Evolutionary conservation across 2,888 invertebrate species (phyloP), one percentile per base, ranked within the genome.

Genomic region (Acrocera orbiculus): DNA sequence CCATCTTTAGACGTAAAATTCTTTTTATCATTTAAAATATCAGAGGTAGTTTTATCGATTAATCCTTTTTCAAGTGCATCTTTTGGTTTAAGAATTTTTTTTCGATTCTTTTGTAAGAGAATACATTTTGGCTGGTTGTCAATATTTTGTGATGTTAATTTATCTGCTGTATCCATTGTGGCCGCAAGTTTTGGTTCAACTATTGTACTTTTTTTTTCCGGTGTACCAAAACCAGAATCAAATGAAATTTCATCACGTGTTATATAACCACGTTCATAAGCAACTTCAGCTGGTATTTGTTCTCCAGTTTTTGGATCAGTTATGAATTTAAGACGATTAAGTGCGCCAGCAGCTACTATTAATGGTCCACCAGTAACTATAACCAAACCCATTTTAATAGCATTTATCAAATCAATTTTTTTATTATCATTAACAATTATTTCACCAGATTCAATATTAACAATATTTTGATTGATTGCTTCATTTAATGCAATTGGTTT

Each of bases 291-390:
- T 2, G 81, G 79, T 43, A 86, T 65, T 50, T 75, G 73, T 51
- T 82, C 74, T 4, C 82, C 85, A 2, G 83, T 79, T 45, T 69
- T 70, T 1, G 89, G 85, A 57, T 90, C 86, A 35, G 70, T 63
- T 10, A 79, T 70, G 64, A 78, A 73, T 43, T 64, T 67, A 4
- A 79, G 67, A 1, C 74, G 67, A 53, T 76, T 73, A 35, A 77
- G 66, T 1, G 75, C 67, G 43, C 74, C 72, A 36, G 76, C 71
- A 2, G 75, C 72, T 5, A 76, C 78, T 5, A 76, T 68, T 32
- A 82, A 57, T 2, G 85, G 83, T 7, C 77, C 73, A 26, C 83
- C 85, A 30, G 74, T 54, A 8, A 86, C 77, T 10, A 70, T 67
- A 5, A 87, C 55, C n/a, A 81, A 61, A 10, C 87, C 87, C 46